Percentiles rank a stretch among this genome's conserved stretches.
These are phyloP conservation scores for Camponotus pennsylvanicus DNA, from an alignment of 1,140 invertebrate species.

Conservation along the genomic window DNA sequence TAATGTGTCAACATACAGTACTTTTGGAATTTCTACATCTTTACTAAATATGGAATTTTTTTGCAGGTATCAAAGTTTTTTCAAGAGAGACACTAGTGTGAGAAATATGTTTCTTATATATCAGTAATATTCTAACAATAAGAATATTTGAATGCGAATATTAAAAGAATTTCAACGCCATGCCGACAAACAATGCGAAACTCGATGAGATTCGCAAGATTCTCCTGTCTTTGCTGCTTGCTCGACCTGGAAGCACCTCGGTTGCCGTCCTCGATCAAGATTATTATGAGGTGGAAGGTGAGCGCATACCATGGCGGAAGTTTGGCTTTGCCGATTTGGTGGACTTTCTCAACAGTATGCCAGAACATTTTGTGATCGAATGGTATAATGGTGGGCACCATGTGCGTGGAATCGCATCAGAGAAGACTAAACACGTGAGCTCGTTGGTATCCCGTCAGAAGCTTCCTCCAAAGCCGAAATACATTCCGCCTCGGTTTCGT, in stretches of 20 bases:
- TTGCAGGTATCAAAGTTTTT: too few relatives aligned
- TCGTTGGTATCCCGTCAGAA: constrained; percentile 75
- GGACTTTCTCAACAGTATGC: constrained; percentile 68
- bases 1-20: too few relatives aligned
- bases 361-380: constrained; percentile 53
- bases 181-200: background rate
- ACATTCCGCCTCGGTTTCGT: too few relatives aligned
- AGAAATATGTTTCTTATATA: too few relatives aligned
- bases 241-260: constrained; percentile 32
- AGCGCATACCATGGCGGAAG: constrained; percentile 72
- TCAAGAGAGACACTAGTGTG: too few relatives aligned
- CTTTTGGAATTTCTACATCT: too few relatives aligned
- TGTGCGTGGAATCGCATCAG: constrained; percentile 65
- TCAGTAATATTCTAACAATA: too few relatives aligned
- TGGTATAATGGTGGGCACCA: constrained; percentile 23
- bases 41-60: too few relatives aligned
- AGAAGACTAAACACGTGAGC: constrained; percentile 76
- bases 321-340: constrained; percentile 61
- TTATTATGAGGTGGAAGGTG: constrained; percentile 65
- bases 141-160: too few relatives aligned
- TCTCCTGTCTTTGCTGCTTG: constrained; percentile 68
- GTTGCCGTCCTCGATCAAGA: constrained; percentile 47
- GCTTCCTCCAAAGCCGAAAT: background rate
- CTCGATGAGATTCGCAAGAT: constrained; percentile 57
- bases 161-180: background rate